phyloP scores from a whole-genome alignment of 2,113 vertebrate genomes.

The Ammodytes dubius region DNA sequence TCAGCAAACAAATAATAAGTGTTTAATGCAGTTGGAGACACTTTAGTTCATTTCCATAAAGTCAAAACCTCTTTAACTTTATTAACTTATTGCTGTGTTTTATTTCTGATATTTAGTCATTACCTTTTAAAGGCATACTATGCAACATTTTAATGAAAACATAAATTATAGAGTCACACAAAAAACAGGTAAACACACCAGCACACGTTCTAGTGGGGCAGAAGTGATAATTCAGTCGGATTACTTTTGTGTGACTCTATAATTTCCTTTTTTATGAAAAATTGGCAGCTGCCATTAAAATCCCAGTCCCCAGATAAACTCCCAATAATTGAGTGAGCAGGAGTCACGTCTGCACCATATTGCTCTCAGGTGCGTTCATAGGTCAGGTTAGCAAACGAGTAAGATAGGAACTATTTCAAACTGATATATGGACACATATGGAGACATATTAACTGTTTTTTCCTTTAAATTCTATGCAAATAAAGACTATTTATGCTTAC shows the following conservation, averaged over 20 bases:
- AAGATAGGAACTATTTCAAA: slow-evolving; percentile 13
- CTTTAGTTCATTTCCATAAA: slow-evolving; percentile 51
- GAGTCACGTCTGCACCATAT: slow-evolving; percentile 47
- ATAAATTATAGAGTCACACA: too few relatives aligned
- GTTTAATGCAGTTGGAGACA: slow-evolving; percentile 52
- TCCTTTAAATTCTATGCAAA: slow-evolving; percentile 17
- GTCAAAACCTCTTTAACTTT: slow-evolving; percentile 36
- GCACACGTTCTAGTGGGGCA: too few relatives aligned
- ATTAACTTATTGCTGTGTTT: slow-evolving; percentile 36
- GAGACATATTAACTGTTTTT: background rate
- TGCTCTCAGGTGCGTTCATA: slow-evolving; percentile 44
- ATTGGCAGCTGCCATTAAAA: slow-evolving; percentile 26
- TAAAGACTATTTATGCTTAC: slow-evolving; percentile 25
- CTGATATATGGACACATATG: background rate
- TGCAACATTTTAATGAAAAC: too few relatives aligned
- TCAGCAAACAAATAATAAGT: slow-evolving; percentile 59
- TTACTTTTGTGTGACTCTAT: too few relatives aligned
- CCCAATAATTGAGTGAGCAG: slow-evolving; percentile 48
- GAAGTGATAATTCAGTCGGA: too few relatives aligned
- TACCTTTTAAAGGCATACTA: background rate
- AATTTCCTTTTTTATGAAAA: too few relatives aligned
- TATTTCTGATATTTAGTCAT: slow-evolving; percentile 11
- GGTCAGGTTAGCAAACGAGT: slow-evolving; percentile 28
- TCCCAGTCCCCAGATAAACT: slow-evolving; percentile 48
- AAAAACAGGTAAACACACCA: too few relatives aligned